phyloP scores from a whole-genome alignment of 1,140 invertebrate genomes.

The Papilio dardanus region DNA sequence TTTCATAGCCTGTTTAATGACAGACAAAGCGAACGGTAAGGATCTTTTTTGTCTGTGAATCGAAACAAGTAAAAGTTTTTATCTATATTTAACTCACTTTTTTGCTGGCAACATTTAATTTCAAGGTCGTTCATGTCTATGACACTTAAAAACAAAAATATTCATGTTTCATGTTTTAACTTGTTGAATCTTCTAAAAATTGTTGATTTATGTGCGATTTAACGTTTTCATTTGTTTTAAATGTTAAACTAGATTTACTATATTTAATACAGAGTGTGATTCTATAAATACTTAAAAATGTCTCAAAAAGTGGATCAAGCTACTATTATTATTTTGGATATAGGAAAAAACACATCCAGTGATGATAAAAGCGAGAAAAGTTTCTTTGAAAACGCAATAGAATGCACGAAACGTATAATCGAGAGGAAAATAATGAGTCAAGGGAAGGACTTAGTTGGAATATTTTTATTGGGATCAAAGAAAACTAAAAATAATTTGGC shows the following conservation, averaged over 20 bases:
- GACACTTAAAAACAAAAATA: background rate
- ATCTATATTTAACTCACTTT: background rate
- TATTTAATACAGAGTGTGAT: background rate
- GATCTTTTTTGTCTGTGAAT: too few relatives aligned
- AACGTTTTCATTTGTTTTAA: background rate
- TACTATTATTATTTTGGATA: slow-evolving; percentile 74
- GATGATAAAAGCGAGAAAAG: slow-evolving; percentile 60
- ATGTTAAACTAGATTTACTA: background rate
- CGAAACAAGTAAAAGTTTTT: background rate
- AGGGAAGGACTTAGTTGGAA: slow-evolving; percentile 65
- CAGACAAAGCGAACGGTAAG: too few relatives aligned
- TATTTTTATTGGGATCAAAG: slow-evolving; percentile 72
- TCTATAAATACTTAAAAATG: slow-evolving; percentile 47
- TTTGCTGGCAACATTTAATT: background rate
- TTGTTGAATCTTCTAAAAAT: background rate
- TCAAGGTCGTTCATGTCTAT: background rate
- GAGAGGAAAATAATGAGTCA: slow-evolving; percentile 78
- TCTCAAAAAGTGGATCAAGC: slow-evolving; percentile 64
- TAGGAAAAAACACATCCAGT: slow-evolving; percentile 62
- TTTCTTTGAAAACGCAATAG: slow-evolving; percentile 68
- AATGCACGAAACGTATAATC: slow-evolving; percentile 65
- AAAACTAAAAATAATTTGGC: slow-evolving; percentile 68
- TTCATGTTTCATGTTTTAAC: slow-evolving; percentile 1
- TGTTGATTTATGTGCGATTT: background rate
- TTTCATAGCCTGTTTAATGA: too few relatives aligned